phyloP scores from a whole-genome alignment of 1,140 invertebrate species.

The Mylabris phalerata region DNA sequence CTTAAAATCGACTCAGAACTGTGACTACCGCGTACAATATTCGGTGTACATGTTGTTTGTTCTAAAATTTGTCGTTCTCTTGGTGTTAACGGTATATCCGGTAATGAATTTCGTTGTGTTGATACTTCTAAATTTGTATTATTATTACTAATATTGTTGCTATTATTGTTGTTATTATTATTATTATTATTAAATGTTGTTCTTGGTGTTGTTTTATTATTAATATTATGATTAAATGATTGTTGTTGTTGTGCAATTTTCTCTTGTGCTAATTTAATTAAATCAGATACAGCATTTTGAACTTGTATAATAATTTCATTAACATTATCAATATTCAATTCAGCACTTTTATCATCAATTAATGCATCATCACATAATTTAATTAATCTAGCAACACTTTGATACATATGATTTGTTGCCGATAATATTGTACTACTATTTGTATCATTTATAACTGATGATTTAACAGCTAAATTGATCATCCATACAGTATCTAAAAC shows the following conservation, averaged over 20 bases:
- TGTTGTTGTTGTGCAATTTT: constrained; percentile 53
- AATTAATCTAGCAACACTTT: constrained; percentile 77
- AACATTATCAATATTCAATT: constrained; percentile 65
- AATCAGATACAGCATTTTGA: constrained; percentile 65
- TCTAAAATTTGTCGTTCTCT: constrained; percentile 64
- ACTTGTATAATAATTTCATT: constrained; percentile 69
- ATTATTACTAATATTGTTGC: neutral
- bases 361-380: constrained; percentile 85
- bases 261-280: constrained; percentile 57
- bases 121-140: constrained; percentile 34
- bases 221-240: constrained; percentile 29
- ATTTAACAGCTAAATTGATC: constrained; percentile 62
- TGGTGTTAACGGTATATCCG: constrained; percentile 77
- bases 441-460: constrained; percentile 39
- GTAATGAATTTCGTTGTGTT: constrained; percentile 58
- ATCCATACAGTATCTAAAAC: constrained; percentile 86
- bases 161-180: too few species aligned
- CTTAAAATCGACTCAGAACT: constrained; percentile 61
- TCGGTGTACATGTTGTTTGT: constrained; percentile 46
- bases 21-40: constrained; percentile 58
- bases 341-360: constrained; percentile 58
- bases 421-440: constrained; percentile 50
- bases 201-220: constrained; percentile 40
- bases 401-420: constrained; percentile 79
- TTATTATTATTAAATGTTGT: constrained; percentile 25